These are phyloP conservation scores for Crenichthys baileyi DNA, from an alignment of 2,797 vertebrate species.

Conservation along the genomic window DNA sequence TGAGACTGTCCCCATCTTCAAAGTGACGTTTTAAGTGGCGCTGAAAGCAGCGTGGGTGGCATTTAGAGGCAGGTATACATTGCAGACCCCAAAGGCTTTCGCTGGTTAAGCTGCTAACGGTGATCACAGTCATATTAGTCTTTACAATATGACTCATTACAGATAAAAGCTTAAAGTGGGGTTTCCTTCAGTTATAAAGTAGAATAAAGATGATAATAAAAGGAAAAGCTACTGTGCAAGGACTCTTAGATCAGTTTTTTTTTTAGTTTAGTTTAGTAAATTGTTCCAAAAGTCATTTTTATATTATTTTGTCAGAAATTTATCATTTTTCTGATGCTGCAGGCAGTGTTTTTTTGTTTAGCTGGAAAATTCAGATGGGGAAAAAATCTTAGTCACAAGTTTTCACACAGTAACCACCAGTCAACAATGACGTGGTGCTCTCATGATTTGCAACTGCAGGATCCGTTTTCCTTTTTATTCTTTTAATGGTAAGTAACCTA, in stretches of 20 bases:
- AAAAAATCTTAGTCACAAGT: slow-evolving; percentile 15
- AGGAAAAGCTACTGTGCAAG: background rate
- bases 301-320: background rate
- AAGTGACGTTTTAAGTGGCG: slow-evolving; percentile 71
- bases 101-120: slow-evolving; percentile 48
- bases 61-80: slow-evolving; percentile 66
- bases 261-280: background rate
- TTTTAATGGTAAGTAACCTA: slow-evolving; percentile 39
- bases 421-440: slow-evolving; percentile 44
- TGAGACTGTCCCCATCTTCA: slow-evolving; percentile 61
- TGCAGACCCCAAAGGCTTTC: slow-evolving; percentile 67
- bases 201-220: too few species aligned
- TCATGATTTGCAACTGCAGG: slow-evolving; percentile 51
- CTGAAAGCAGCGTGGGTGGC: slow-evolving; percentile 68
- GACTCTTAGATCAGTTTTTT: slow-evolving; percentile 8
- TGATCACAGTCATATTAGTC: slow-evolving; percentile 63
- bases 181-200: slow-evolving; percentile 24
- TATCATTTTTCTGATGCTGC: slow-evolving; percentile 7
- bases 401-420: slow-evolving; percentile 28
- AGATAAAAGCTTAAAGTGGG: slow-evolving; percentile 31
- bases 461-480: slow-evolving; percentile 54
- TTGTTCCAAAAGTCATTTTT: slow-evolving; percentile 2
- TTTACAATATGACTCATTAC: slow-evolving; percentile 60
- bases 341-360: background rate
- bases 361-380: slow-evolving; percentile 16